phyloP scores from a whole-genome alignment of 1,140 invertebrate species.

The Drosophila kurseongensis region DNA sequence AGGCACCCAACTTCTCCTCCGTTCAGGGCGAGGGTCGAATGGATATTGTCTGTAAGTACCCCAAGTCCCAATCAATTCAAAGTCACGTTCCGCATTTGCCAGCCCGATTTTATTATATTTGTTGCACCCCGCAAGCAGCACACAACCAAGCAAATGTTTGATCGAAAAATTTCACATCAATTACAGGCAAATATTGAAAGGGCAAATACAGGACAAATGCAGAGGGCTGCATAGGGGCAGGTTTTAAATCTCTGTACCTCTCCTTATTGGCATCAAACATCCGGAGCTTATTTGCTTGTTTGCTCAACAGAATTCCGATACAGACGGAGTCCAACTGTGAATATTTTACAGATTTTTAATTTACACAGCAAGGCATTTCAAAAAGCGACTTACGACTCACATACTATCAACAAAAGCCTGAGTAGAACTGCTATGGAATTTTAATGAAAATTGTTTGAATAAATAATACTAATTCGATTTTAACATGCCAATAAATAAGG shows the following conservation, averaged over 20 bases:
- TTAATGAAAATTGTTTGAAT: conserved; percentile 14
- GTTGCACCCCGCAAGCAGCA: conserved; percentile 27
- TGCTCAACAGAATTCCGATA: conserved; percentile 16
- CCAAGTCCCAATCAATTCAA: conserved; percentile 37
- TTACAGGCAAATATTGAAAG: conserved; percentile 70
- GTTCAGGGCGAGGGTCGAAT: conserved; percentile 88
- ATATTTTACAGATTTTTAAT: conserved; percentile 37
- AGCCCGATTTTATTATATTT: conserved; percentile 40
- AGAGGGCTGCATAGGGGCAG: background rate
- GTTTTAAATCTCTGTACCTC: conserved; percentile 4
- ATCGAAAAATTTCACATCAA: conserved; percentile 53
- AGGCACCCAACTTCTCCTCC: conserved; percentile 89
- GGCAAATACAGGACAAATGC: conserved; percentile 28
- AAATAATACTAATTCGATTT: conserved; percentile 14
- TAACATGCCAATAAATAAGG: conserved; percentile 1
- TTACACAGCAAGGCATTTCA: conserved; percentile 30
- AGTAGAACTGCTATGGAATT: conserved; percentile 5
- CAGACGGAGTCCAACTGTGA: conserved; percentile 16
- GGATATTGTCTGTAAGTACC: conserved; percentile 90
- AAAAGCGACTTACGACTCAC: conserved; percentile 22
- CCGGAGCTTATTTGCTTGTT: conserved; percentile 26
- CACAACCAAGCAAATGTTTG: conserved; percentile 53
- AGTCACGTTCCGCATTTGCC: conserved; percentile 44
- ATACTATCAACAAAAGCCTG: background rate
- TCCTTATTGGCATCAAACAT: conserved; percentile 10